Evolutionary conservation across 2,888 invertebrate species (phyloP).

Genomic region (Epinotia ramella): DNA sequence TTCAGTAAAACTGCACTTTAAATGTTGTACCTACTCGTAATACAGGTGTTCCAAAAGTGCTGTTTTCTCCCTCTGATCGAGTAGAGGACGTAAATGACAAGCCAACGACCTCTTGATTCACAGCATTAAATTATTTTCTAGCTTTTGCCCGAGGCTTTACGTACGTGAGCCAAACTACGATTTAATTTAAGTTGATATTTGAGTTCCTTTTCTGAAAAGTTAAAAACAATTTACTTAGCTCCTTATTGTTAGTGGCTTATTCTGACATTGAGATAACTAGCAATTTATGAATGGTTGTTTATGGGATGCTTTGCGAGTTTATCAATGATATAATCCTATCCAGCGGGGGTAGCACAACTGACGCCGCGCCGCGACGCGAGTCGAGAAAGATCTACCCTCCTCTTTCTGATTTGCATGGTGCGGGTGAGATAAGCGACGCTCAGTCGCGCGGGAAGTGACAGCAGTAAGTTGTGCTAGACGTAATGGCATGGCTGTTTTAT

Average conservation of each 20-base stretch:
- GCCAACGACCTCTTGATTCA: constrained; percentile 30
- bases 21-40: background rate
- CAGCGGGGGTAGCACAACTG: too few species aligned
- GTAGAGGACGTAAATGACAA: constrained; percentile 26
- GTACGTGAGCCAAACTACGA: constrained; percentile 16
- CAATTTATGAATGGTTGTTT: too few species aligned
- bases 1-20: background rate
- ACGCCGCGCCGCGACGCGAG: too few species aligned
- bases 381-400: too few species aligned
- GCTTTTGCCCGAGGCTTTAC: constrained; percentile 17
- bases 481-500: too few species aligned
- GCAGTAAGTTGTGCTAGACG: too few species aligned
- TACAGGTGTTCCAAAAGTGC: background rate
- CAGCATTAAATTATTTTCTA: constrained; percentile 37
- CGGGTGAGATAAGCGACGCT: too few species aligned
- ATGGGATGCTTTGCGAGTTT: too few species aligned
- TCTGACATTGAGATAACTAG: too few species aligned
- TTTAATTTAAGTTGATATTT: constrained; percentile 16
- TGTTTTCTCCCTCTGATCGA: constrained; percentile 2
- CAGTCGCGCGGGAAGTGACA: too few species aligned
- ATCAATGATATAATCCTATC: too few species aligned
- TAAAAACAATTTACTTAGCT: background rate
- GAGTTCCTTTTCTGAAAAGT: constrained; percentile 6
- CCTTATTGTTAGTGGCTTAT: background rate
- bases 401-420: too few species aligned